Evolutionary conservation across 2,888 invertebrate species (phyloP), one percentile per base, ranked within the genome.

Genomic region (Hofmannophila pseudospretella): DNA sequence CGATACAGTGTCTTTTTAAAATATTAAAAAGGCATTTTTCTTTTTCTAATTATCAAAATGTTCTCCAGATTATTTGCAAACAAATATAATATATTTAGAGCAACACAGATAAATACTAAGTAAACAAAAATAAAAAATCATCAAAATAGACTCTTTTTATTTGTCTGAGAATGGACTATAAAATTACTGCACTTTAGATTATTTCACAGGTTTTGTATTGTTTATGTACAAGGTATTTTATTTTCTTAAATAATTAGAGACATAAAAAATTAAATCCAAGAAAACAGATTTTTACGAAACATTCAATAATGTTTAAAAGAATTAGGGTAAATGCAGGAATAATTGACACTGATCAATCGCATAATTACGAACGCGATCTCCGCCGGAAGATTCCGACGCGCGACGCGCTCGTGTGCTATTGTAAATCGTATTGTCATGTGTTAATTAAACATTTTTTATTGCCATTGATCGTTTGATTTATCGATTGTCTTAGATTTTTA

Each of bases 401-500:
- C 33, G 39, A 41, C 25, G 35, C 39, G 28, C 27, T 28, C 34
- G 26, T n/a, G 23, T n/a, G 23, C 36, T 4, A 34, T 27, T 19
- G 34, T 26, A 34, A 32, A 27, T 41, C 35, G 35, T 42, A 38
- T 36, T 34, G 23, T 37, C 50, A 42, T 45, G 45, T 45, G 13
- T 44, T 45, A 41, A 41, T 38, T 36, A 43, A 49, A 51, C 49
- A 11, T 26, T 26, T 11, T 27, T 38, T 34, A 34, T 30, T 35
- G 39, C 55, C 55, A 58, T 58, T 60, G 52, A 65, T 58, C 53
- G 47, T 50, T 47, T 50, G 53, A 64, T 58, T 54, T 58, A 64
- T 60, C 40, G 57, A 61, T 57, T 42, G 42, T 48, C 39, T 42
- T 48, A 53, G 51, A 52, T 56, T 54, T 51, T 44, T 32, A 39